These are phyloP conservation scores for Pogonophryne albipinna DNA, from an alignment of 2,797 vertebrate genomes.

Conservation along the genomic window DNA sequence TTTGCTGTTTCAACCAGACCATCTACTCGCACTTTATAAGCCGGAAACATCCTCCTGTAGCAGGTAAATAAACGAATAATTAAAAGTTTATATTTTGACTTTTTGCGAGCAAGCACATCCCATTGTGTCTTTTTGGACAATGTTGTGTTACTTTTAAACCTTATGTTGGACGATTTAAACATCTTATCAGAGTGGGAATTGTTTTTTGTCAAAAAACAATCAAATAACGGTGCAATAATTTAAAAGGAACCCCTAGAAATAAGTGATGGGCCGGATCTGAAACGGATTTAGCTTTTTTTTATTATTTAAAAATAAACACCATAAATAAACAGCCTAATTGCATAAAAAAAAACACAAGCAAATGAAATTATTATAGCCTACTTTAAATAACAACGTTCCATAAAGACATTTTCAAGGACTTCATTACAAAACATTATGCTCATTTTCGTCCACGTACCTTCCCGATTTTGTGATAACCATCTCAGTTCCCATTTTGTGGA, in stretches of 20 bases:
- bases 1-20: slow-evolving; percentile 94
- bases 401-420: background rate
- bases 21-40: slow-evolving; percentile 95
- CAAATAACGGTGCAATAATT: background rate
- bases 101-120: background rate
- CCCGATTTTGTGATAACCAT: slow-evolving; percentile 99
- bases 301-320: background rate
- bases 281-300: too few species aligned
- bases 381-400: background rate
- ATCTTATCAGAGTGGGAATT: background rate
- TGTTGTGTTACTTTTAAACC: background rate
- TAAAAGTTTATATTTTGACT: background rate
- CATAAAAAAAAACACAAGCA: background rate
- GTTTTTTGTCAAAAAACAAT: too few species aligned
- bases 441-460: slow-evolving; percentile 84
- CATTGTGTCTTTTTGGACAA: too few species aligned
- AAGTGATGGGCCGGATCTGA: background rate
- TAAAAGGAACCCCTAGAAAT: too few species aligned
- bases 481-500: slow-evolving; percentile 97
- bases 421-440: too few species aligned
- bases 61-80: background rate
- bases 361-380: background rate
- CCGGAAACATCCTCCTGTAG: slow-evolving; percentile 96
- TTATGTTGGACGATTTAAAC: background rate
- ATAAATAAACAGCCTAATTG: background rate